These are phyloP conservation scores for Drosophila kokeensis DNA, from an alignment of 2,888 invertebrate species.

Conservation along the genomic window DNA sequence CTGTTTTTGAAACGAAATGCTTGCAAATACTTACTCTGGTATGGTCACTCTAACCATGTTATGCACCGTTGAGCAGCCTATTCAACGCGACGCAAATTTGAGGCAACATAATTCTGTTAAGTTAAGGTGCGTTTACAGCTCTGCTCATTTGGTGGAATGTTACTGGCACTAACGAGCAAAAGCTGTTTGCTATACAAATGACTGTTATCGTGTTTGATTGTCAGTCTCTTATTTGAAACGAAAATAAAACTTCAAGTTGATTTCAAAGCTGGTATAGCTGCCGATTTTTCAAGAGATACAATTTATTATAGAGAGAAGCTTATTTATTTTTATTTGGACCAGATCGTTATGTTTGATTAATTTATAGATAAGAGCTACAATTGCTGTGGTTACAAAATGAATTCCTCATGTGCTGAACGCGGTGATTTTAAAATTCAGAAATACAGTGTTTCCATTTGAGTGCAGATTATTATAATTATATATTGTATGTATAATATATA, in stretches of 20 bases:
- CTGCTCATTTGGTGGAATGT: background rate
- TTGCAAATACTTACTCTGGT: accelerated
- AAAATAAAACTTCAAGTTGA: background rate
- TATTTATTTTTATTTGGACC: constrained; percentile 35
- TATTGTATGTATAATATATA: background rate
- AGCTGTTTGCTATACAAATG: background rate
- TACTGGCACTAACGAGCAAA: background rate
- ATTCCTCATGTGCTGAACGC: constrained; percentile 10
- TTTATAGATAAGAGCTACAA: constrained; percentile 31
- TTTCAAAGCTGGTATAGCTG: background rate
- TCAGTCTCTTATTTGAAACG: background rate
- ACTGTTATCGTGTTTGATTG: background rate
- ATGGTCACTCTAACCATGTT: constrained; percentile 28
- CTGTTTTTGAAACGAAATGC: background rate
- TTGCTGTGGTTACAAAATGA: constrained; percentile 17
- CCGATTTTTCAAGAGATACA: background rate
- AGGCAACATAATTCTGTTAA: constrained; percentile 3
- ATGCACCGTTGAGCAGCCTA: background rate
- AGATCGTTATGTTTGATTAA: constrained; percentile 41
- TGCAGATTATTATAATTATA: constrained; percentile 10
- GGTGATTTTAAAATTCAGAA: constrained; percentile 9
- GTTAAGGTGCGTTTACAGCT: background rate
- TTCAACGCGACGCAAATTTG: constrained; percentile 7
- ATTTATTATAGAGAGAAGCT: constrained; percentile 15
- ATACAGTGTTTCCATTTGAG: constrained; percentile 11